These are phyloP conservation scores for Ptychoptera albimana DNA, from an alignment of 2,888 invertebrate genomes.

Conservation along the genomic window DNA sequence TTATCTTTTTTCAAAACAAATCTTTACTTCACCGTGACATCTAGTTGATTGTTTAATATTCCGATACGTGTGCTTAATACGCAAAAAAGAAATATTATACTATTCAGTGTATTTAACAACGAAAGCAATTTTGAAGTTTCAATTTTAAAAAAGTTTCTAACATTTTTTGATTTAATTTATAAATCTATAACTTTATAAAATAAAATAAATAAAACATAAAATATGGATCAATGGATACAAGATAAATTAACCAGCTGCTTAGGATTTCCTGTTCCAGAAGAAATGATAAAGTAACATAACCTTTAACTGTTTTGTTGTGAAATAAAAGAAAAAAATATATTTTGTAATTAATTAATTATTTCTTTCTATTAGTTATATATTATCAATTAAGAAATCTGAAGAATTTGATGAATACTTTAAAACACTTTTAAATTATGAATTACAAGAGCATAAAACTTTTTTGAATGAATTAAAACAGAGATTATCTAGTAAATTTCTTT, in stretches of 20 bases:
- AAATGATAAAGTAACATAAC: conserved; percentile 43
- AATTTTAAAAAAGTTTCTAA: too few relatives aligned
- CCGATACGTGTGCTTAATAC: too few relatives aligned
- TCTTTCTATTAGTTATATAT: conserved; percentile 44
- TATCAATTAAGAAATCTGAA: conserved; percentile 48
- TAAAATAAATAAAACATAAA: neutral
- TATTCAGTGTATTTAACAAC: too few relatives aligned
- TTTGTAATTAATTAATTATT: conserved; percentile 1
- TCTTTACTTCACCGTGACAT: too few relatives aligned
- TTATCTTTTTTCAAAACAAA: too few relatives aligned
- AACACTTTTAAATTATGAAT: conserved; percentile 51
- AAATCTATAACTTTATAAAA: too few relatives aligned
- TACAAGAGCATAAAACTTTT: conserved; percentile 49
- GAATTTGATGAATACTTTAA: conserved; percentile 66
- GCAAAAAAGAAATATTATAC: too few relatives aligned
- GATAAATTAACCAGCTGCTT: conserved; percentile 47
- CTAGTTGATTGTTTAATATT: too few relatives aligned
- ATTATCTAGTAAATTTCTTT: conserved; percentile 29
- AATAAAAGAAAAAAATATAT: conserved; percentile 2
- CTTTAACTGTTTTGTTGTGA: conserved; percentile 13
- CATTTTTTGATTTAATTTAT: too few relatives aligned
- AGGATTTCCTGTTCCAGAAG: conserved; percentile 49
- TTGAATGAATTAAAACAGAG: conserved; percentile 40
- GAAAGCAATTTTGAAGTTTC: too few relatives aligned
- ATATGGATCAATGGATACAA: conserved; percentile 49